These are phyloP conservation scores for Salvator merianae DNA, from an alignment of 2,113 vertebrate species.

Conservation along the genomic window DNA sequence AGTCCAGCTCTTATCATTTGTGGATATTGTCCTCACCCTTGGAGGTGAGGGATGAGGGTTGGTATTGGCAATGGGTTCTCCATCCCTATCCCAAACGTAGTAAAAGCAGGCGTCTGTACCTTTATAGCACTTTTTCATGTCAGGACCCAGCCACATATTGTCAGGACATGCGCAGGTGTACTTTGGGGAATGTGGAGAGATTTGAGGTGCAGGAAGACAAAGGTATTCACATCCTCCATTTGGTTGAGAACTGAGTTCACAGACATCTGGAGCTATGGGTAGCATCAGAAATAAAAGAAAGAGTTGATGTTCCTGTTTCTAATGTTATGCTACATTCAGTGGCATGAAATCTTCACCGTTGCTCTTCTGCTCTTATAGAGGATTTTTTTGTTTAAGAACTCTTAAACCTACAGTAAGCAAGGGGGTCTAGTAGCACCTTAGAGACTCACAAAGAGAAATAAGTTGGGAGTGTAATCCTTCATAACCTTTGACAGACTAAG, in stretches of 20 bases:
- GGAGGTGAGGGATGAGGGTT: too few relatives aligned
- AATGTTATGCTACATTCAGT: background rate
- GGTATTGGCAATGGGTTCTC: too few relatives aligned
- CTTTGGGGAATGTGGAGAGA: constrained; percentile 90
- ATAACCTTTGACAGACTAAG: too few relatives aligned
- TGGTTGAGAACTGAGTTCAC: constrained; percentile 86
- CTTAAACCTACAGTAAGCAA: too few relatives aligned
- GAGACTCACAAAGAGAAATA: too few relatives aligned
- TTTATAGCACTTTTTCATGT: constrained; percentile 91
- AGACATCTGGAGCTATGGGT: constrained; percentile 84
- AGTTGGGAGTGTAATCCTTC: too few relatives aligned
- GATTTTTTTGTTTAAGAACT: background rate
- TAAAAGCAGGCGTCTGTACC: constrained; percentile 72
- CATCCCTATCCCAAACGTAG: too few relatives aligned
- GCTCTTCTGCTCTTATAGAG: background rate
- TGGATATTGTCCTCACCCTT: too few relatives aligned
- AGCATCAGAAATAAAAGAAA: constrained; percentile 13
- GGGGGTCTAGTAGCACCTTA: too few relatives aligned
- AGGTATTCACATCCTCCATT: constrained; percentile 96
- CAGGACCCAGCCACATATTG: constrained; percentile 89
- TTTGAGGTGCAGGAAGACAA: constrained; percentile 94
- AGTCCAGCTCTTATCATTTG: too few relatives aligned
- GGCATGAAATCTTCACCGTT: background rate
- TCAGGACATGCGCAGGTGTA: constrained; percentile 96
- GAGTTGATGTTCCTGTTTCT: constrained; percentile 15